phyloP scores from a whole-genome alignment of 2,797 vertebrate species.

The Prunella strophiata region DNA sequence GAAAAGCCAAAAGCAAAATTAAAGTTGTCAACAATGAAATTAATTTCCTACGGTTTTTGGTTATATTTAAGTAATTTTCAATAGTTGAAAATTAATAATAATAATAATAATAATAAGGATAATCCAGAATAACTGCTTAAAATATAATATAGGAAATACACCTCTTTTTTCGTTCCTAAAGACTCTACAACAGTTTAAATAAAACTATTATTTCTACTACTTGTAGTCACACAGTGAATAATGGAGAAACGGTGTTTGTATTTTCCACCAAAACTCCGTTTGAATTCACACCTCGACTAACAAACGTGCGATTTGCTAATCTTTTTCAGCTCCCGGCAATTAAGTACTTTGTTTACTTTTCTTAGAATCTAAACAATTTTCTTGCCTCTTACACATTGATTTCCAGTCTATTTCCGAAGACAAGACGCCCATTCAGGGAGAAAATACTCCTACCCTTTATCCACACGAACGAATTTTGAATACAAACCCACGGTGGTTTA shows the following conservation, averaged over 20 bases:
- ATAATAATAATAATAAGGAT: not conserved
- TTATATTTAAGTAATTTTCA: not conserved
- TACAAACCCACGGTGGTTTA: not conserved
- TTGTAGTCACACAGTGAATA: not conserved
- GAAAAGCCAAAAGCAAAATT: not conserved
- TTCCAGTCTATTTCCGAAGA: not conserved
- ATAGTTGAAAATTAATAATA: not conserved
- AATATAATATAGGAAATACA: not conserved
- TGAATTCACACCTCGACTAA: not conserved
- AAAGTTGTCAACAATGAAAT: not conserved
- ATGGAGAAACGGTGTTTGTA: not conserved
- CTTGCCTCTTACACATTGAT: not conserved
- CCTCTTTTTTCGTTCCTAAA: not conserved
- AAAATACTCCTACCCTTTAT: not conserved
- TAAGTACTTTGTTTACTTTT: not conserved
- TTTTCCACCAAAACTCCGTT: not conserved
- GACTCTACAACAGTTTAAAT: not conserved
- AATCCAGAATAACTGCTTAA: not conserved
- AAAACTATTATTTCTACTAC: not conserved
- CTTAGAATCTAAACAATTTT: not conserved
- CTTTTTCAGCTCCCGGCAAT: not conserved
- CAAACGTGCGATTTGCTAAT: not conserved
- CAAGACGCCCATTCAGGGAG: not conserved
- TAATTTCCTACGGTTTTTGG: not conserved
- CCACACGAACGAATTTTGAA: slow-evolving; percentile 22